A percentile compares a stretch with the other conserved stretches of the same genome.
Conservation (phyloP, 2,888 invertebrate genomes). For the Macaria liturata region DNA sequence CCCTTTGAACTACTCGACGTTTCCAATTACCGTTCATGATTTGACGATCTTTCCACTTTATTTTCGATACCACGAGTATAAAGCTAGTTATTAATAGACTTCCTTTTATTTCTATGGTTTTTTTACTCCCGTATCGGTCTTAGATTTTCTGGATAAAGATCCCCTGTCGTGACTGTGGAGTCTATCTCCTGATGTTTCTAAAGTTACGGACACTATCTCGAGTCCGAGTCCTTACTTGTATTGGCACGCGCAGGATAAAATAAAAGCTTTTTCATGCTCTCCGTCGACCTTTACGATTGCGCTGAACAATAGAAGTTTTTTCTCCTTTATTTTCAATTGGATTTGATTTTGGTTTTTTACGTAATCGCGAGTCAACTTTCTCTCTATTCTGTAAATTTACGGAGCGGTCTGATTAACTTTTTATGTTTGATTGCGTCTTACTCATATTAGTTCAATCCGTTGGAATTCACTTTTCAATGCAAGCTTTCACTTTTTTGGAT, state of each 20-base stretch:
- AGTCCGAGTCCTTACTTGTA: slow-evolving; percentile 19
- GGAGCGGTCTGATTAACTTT: slow-evolving; percentile 58
- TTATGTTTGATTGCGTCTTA: slow-evolving; percentile 34
- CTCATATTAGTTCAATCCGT: slow-evolving; percentile 34
- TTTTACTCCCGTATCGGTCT: slow-evolving; percentile 2
- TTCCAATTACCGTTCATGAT: slow-evolving; percentile 33
- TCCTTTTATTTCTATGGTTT: slow-evolving; percentile 3
- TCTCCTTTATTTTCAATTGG: slow-evolving; percentile 40
- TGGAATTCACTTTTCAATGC: slow-evolving; percentile 44
- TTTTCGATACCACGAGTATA: slow-evolving; percentile 7
- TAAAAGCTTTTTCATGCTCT: slow-evolving; percentile 38
- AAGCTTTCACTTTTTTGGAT: slow-evolving; percentile 49
- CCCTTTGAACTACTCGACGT: slow-evolving; percentile 23
- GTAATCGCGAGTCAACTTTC: slow-evolving; percentile 59
- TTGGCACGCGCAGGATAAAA: slow-evolving; percentile 30
- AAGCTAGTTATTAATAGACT: not conserved
- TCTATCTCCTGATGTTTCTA: slow-evolving; percentile 5
- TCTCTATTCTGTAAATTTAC: slow-evolving; percentile 61
- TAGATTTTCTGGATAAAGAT: slow-evolving; percentile 5
- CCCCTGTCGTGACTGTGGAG: slow-evolving; percentile 13
- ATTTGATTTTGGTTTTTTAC: slow-evolving; percentile 48
- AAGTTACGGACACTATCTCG: slow-evolving; percentile 17
- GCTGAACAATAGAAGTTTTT: slow-evolving; percentile 43
- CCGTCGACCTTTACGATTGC: slow-evolving; percentile 53
- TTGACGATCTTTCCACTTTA: slow-evolving; percentile 24